Percentiles rank a stretch among this genome's conserved stretches.
Conservation (phyloP, 2,888 invertebrate genomes). For the Lasiommata megera region DNA sequence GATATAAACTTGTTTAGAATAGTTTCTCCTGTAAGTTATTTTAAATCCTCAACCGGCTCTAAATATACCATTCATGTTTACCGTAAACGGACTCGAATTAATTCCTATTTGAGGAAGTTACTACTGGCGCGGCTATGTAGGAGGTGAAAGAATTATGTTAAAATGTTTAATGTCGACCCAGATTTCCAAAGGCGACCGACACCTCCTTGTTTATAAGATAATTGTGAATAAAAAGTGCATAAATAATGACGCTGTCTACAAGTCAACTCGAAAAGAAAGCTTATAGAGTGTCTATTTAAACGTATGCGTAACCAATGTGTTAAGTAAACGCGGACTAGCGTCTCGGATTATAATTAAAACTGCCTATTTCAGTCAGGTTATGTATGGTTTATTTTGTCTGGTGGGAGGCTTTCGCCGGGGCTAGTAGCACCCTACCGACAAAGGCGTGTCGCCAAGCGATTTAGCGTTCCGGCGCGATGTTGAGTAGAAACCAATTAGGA, state of each 20-base stretch:
- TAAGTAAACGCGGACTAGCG: background rate
- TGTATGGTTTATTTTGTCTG: too few relatives aligned
- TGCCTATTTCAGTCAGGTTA: too few relatives aligned
- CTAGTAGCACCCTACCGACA: too few relatives aligned
- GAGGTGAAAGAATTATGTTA: slow-evolving; percentile 59
- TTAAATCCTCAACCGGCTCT: slow-evolving; percentile 30
- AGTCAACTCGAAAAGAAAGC: slow-evolving; percentile 6
- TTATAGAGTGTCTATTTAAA: background rate
- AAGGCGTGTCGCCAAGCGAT: too few relatives aligned
- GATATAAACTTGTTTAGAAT: background rate
- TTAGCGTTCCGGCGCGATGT: too few relatives aligned
- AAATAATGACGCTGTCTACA: slow-evolving; percentile 17
- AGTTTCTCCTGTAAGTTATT: slow-evolving; percentile 10
- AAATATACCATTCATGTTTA: slow-evolving; percentile 36
- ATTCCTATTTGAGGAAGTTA: slow-evolving; percentile 44
- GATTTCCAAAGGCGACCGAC: slow-evolving; percentile 47
- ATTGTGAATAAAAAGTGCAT: slow-evolving; percentile 25
- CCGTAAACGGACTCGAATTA: slow-evolving; percentile 38
- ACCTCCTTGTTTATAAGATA: slow-evolving; percentile 54
- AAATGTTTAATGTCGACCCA: slow-evolving; percentile 62
- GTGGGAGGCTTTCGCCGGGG: too few relatives aligned
- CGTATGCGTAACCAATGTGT: background rate
- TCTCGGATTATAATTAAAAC: background rate
- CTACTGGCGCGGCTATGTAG: slow-evolving; percentile 40
- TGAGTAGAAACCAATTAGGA: too few relatives aligned